Evolutionary conservation across 2,113 vertebrate species (phyloP).

Genomic region (Phyllostomus hastatus): DNA sequence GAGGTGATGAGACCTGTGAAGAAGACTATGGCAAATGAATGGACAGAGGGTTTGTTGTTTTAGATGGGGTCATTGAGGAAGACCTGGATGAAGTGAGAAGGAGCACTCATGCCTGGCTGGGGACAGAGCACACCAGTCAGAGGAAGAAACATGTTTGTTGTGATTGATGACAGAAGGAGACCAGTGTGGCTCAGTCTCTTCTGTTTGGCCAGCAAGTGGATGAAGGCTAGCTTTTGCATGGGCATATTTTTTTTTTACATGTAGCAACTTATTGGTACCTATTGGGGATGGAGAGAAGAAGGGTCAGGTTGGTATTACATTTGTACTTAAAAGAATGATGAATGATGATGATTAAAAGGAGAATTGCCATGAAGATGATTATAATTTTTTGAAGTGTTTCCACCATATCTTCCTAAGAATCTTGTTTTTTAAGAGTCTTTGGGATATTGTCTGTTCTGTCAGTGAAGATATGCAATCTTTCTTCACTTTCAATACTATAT

Average conservation of each 20-base stretch:
- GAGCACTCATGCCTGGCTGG: background rate
- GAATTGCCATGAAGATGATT: slow-evolving; percentile 78
- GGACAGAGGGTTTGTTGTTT: background rate
- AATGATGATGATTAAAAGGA: slow-evolving; percentile 84
- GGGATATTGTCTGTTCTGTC: slow-evolving; percentile 81
- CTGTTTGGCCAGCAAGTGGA: background rate
- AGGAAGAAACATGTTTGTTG: background rate
- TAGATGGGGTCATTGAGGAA: background rate
- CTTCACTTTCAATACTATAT: slow-evolving; percentile 86
- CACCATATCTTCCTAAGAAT: background rate
- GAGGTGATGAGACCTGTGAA: background rate
- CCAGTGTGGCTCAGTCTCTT: background rate
- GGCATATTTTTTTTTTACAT: background rate
- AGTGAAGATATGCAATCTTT: slow-evolving; percentile 81
- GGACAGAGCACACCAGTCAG: background rate
- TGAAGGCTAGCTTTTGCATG: background rate
- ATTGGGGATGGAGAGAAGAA: background rate
- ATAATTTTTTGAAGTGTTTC: slow-evolving; percentile 75
- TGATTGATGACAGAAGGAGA: background rate
- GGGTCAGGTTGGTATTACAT: slow-evolving; percentile 74
- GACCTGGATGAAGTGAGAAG: background rate
- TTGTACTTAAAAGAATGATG: slow-evolving; percentile 85
- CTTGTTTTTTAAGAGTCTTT: slow-evolving; percentile 3
- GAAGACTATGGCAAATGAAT: background rate
- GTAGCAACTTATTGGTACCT: slow-evolving; percentile 37